Percentiles rank a stretch among this genome's conserved stretches.
Evolutionary conservation across 2,113 vertebrate species (phyloP).

Genomic region (Engystomops pustulosus): DNA sequence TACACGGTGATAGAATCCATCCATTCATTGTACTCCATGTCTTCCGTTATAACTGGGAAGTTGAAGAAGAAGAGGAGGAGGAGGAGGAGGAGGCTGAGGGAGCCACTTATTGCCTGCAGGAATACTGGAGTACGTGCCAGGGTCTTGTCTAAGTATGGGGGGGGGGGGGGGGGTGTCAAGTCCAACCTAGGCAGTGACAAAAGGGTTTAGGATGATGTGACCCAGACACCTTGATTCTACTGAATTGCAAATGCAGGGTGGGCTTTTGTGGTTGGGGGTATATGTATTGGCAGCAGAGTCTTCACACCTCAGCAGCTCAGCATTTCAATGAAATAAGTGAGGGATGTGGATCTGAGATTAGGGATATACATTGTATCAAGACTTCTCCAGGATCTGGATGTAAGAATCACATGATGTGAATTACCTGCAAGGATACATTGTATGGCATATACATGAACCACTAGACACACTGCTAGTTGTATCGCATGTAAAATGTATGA

Average conservation of each 20-base stretch:
- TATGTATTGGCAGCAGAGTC: neutral
- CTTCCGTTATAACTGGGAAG: slow-evolving; percentile 9
- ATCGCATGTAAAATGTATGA: no score
- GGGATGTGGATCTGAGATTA: no score
- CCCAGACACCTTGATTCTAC: slow-evolving; percentile 31
- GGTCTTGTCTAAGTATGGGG: slow-evolving; percentile 43
- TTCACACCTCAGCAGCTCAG: slow-evolving; percentile 41
- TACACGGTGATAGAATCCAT: slow-evolving; percentile 16
- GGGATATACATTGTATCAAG: no score
- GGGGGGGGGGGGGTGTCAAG: slow-evolving; percentile 49
- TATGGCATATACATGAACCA: no score
- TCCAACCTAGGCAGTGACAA: slow-evolving; percentile 41
- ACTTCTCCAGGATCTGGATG: no score
- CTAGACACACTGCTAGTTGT: no score
- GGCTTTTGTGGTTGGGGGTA: neutral
- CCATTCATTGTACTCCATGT: slow-evolving; percentile 36
- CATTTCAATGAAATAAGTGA: slow-evolving; percentile 7
- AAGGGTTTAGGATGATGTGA: slow-evolving; percentile 37
- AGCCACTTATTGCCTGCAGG: neutral
- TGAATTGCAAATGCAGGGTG: slow-evolving; percentile 19
- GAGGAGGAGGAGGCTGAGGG: neutral
- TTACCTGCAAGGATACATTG: no score
- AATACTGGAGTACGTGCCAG: slow-evolving; percentile 41
- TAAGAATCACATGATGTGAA: no score
- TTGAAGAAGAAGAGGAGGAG: neutral